Base-by-base conservation (phyloP, 2,113 vertebrate genomes). In the Eulemur macaco region DNA sequence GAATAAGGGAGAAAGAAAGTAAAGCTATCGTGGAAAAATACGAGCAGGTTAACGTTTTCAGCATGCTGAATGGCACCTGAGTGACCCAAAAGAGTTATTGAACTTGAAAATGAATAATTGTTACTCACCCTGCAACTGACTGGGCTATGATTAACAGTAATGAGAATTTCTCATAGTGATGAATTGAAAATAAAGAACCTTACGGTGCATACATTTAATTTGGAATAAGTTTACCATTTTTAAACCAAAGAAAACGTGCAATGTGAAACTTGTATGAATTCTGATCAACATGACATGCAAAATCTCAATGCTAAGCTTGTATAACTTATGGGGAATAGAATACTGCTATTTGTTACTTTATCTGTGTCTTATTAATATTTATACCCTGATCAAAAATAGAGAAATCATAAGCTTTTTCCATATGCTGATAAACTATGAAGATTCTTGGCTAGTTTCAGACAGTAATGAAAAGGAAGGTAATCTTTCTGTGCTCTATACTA, bases 1-100 rank as follows among this genome's bases (percentile, higher is more conserved):
- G 95, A 96, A 92, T 92, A 94, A 77, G 42, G 58, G 31, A 85
- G 77, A 95, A 95, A 73, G 77, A 95, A 96, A 95, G 64, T 63
- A 94, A 92, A 95, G 54, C 60, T 94, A 81, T 92, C 64, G 69
- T 7, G 9, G 84, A 82, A 96, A 96, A 96, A 69, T 88, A 92
- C 34, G 64, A 92, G 52, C 45, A 52, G 10, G 84, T 68, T 71
- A 84, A 96, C 63, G 37, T 97, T 86, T 96, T 94, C 39, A 86
- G 93, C 54, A 92, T n/a, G 31, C 29, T 45, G 8, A 86, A 89
- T 45, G 73, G 81, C 64, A 85, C 54, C 60, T 63, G 23, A 82
- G 47, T 78, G 87, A 71, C 58, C 90, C 13, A 23, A 76, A 66
- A 78, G 74, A 95, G 58, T 82, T 86, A 92, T 0, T 83, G 60